Evolutionary conservation across 1,140 invertebrate species (phyloP).

Genomic region (Coenobita brevimanus): DNA sequence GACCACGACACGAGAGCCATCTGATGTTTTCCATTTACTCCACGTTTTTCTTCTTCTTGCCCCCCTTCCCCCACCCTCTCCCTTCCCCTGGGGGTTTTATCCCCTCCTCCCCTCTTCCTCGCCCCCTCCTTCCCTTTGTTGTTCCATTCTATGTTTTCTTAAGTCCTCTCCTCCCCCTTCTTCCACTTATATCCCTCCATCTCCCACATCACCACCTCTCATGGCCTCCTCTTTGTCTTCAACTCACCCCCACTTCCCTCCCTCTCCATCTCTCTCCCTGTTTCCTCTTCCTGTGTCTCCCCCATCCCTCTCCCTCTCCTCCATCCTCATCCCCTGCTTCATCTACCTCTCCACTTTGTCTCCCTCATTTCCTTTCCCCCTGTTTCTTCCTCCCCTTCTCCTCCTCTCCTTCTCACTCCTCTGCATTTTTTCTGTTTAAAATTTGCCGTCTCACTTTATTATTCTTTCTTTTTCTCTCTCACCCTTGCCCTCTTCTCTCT

Average conservation of each 20-base stretch:
- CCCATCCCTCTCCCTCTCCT: background rate
- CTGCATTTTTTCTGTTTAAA: background rate
- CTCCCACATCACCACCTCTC: too few species aligned
- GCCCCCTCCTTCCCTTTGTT: too few species aligned
- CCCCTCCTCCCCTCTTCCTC: background rate
- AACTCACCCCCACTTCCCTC: background rate
- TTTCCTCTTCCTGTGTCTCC: background rate
- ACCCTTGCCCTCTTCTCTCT: background rate
- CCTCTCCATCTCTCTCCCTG: background rate
- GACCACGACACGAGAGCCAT: too few species aligned
- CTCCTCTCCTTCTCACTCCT: too few species aligned
- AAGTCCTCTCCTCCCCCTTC: background rate
- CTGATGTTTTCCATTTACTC: background rate
- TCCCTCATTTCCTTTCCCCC: background rate
- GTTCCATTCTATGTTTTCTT: too few species aligned
- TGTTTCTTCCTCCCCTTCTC: background rate
- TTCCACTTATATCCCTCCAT: background rate
- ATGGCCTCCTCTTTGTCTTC: background rate
- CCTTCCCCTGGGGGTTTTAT: background rate
- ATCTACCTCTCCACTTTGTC: background rate
- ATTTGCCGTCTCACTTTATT: background rate
- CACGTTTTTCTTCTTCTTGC: background rate
- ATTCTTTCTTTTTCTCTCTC: background rate
- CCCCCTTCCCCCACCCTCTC: background rate
- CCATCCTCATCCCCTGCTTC: background rate